phyloP scores from a whole-genome alignment of 2,888 invertebrate genomes.

The Eupithecia subfuscata region DNA sequence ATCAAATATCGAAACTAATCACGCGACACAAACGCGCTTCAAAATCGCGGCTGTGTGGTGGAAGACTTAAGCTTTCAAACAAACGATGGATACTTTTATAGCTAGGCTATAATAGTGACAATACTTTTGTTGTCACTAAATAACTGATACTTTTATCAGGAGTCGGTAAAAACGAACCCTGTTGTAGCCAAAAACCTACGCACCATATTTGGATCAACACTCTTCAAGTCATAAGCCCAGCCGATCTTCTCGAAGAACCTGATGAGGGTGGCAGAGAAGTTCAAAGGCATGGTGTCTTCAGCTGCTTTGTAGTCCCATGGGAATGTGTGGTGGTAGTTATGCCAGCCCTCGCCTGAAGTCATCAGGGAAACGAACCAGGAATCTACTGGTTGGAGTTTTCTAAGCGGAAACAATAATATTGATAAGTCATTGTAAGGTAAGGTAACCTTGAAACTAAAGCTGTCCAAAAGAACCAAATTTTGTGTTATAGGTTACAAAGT shows the following conservation, averaged over 20 bases:
- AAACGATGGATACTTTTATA: background rate
- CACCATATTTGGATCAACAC: conserved; percentile 70
- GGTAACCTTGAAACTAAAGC: background rate
- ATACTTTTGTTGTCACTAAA: too few species aligned
- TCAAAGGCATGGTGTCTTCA: conserved; percentile 88
- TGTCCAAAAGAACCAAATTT: background rate
- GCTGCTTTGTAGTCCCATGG: conserved; percentile 97
- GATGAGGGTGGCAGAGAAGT: conserved; percentile 86
- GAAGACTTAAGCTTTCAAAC: too few species aligned
- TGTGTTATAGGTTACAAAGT: too few species aligned
- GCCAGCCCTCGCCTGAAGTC: conserved; percentile 94
- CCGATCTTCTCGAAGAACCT: conserved; percentile 85
- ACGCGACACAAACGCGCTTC: too few species aligned
- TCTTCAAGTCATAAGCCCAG: conserved; percentile 86
- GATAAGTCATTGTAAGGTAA: background rate
- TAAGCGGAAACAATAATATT: conserved; percentile 54
- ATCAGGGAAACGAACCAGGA: conserved; percentile 88
- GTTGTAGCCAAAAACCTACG: background rate
- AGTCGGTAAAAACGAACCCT: background rate
- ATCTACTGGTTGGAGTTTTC: conserved; percentile 91
- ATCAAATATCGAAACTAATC: too few species aligned
- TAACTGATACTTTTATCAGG: background rate
- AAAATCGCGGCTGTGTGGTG: too few species aligned
- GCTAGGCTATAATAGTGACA: background rate
- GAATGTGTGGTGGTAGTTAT: conserved; percentile 96